Evolutionary conservation across 1,140 invertebrate species (phyloP).

Genomic region (Probaryconus sp.): DNA sequence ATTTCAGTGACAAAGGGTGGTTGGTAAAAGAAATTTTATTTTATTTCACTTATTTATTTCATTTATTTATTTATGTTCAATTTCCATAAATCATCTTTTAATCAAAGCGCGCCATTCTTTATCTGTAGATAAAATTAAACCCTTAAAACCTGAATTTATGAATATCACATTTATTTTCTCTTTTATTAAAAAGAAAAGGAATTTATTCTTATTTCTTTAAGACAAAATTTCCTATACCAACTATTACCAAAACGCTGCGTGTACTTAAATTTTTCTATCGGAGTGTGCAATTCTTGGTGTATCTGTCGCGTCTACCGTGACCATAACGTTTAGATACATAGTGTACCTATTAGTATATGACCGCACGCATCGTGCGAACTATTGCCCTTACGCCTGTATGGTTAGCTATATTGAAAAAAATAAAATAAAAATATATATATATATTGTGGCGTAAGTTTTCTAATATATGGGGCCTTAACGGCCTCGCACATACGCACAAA

Average conservation of each 20-base stretch:
- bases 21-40: conserved; percentile 27
- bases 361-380: conserved; percentile 42
- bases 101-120: no score
- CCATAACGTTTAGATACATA: conserved; percentile 64
- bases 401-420: neutral
- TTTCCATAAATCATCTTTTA: no score
- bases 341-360: conserved; percentile 58
- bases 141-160: no score
- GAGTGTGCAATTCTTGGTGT: conserved; percentile 56
- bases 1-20: conserved; percentile 18
- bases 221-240: conserved; percentile 4
- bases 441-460: no score
- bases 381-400: conserved; percentile 56
- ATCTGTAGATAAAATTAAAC: no score
- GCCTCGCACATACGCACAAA: no score
- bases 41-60: no score
- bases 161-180: no score
- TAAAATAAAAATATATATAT: no score
- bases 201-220: neutral
- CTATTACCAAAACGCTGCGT: conserved; percentile 8
- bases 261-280: conserved; percentile 53
- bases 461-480: no score
- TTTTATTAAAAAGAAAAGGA: no score
- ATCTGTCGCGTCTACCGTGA: conserved; percentile 62
- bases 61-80: no score